A percentile compares a stretch with the other conserved stretches of the same genome.
Evolutionary conservation across 2,113 vertebrate species (phyloP).

Genomic region (Theristicus caerulescens): DNA sequence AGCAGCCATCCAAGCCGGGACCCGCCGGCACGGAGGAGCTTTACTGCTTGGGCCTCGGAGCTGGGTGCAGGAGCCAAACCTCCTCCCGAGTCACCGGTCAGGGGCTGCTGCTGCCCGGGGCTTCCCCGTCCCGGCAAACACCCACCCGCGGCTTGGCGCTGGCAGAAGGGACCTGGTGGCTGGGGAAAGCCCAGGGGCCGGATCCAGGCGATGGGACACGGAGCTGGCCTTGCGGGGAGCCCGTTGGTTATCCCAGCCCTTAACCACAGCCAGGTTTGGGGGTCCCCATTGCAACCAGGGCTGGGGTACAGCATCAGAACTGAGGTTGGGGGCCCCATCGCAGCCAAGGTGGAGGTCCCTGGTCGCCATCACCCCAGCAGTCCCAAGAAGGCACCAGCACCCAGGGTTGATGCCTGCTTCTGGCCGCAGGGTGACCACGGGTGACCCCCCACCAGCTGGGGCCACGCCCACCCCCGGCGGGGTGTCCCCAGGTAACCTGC

Average conservation of each 20-base stretch:
- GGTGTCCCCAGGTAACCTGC: background rate
- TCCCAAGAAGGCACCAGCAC: background rate
- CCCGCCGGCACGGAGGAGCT: fast-evolving
- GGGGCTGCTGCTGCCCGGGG: background rate
- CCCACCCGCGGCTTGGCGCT: fast-evolving
- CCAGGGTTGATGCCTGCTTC: background rate
- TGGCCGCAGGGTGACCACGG: background rate
- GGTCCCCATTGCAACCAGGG: background rate
- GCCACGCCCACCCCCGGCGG: fast-evolving
- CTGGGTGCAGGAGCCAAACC: background rate
- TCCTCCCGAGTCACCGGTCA: fast-evolving
- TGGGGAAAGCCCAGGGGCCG: no score
- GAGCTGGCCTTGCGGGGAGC: background rate
- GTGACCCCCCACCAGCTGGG: background rate
- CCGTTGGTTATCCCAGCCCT: background rate
- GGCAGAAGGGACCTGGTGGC: background rate
- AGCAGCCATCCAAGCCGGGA: background rate
- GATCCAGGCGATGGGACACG: background rate
- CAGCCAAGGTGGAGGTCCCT: background rate
- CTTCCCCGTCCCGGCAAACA: background rate
- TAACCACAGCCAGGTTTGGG: background rate
- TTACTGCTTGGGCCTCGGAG: background rate
- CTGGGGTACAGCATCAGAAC: background rate
- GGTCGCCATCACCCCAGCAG: background rate
- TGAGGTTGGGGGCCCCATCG: fast-evolving